Base-by-base conservation (phyloP, 2,888 invertebrate genomes). In the Lysandra bellargus region DNA sequence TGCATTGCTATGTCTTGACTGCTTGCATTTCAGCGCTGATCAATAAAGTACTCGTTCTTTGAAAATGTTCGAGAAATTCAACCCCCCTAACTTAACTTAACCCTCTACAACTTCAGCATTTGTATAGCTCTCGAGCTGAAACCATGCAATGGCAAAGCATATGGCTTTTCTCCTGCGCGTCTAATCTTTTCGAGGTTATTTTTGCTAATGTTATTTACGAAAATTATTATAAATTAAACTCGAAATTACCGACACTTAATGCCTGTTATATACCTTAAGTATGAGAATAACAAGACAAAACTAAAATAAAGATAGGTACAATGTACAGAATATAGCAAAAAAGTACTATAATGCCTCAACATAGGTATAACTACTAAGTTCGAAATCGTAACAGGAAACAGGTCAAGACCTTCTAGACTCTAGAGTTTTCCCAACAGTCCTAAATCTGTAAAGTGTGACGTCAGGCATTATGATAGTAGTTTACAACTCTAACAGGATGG, bases 11-110 rank as follows among this genome's bases (percentile, higher is more conserved):
- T 40, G 33, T 33, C 12, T 37, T 69, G 12, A 4, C 33, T 72
- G 72, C 37, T 37, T 72, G 40, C 40, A 72, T 37, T 37, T 37
- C 23, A 14, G 37, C 72, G 17, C 33, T 72, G 72, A 72, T 72
- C 72, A 72, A 72, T 37, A 72, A 14, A 37, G 72, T 37, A 40
- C 64, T 64, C 64, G 37, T 72, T 40, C 69, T 72, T 72, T 57
- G 57, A 57, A 57, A 57, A 57, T 57, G 57, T 37, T 72, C n/a
- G 33, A 17, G 72, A 17, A 72, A 72, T 33, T 72, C 17, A 72
- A 17, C 33, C 72, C 4, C 40, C 57, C 57, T 57, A 57, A 57
- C 4, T 57, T 57, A 57, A 57, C 57, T 14, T 44, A 44, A 44
- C 14, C 57, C 17, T 14, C 17, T 57, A 57, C 4, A 72, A 72